Percentiles rank a stretch among this genome's conserved stretches.
Evolutionary conservation across 2,888 invertebrate species (phyloP).

Genomic region (Monoplex corrugatus): DNA sequence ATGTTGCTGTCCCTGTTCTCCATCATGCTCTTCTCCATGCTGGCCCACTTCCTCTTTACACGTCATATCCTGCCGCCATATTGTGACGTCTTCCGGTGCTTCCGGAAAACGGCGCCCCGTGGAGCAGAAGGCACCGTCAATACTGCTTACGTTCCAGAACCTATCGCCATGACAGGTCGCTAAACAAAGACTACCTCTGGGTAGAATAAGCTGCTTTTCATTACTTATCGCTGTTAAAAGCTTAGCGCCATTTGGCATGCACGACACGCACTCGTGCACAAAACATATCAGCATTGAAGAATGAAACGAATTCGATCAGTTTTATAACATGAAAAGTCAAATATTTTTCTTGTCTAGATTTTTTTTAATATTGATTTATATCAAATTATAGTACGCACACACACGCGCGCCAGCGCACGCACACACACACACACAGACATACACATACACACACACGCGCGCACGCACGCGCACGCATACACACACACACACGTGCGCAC

Average conservation of each 20-base stretch:
- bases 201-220: background rate
- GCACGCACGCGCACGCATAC: background rate
- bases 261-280: no score
- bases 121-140: background rate
- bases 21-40: slow-evolving; percentile 71
- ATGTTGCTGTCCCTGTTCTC: slow-evolving; percentile 87
- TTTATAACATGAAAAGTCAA: background rate
- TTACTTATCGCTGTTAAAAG: background rate
- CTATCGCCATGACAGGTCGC: background rate
- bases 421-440: slow-evolving; percentile 11
- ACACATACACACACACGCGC: background rate
- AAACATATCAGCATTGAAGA: no score
- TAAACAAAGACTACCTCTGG: background rate
- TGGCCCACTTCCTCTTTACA: slow-evolving; percentile 89
- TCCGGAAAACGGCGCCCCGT: background rate
- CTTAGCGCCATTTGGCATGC: no score
- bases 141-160: background rate
- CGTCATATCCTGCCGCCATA: slow-evolving; percentile 90
- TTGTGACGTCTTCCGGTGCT: slow-evolving; percentile 83
- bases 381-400: background rate
- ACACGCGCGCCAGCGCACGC: background rate
- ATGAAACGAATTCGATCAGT: no score
- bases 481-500: background rate
- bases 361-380: background rate
- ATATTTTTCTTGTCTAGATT: background rate